Base-by-base conservation (phyloP, 1,140 invertebrate species). In the Nixonia krombeini region DNA sequence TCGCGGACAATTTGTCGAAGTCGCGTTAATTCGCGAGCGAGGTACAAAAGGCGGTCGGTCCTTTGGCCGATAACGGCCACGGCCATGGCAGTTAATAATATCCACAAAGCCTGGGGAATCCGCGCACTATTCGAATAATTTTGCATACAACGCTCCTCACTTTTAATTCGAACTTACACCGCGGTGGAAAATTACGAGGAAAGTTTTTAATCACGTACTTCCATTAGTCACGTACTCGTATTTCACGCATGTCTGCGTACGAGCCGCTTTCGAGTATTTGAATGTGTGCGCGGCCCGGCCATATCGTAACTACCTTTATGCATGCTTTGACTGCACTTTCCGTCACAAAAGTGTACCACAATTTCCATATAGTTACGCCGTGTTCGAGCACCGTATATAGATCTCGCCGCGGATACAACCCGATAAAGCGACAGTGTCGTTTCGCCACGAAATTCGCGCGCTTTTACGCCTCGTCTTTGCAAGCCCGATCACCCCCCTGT, bases 191-290 rank as follows among this genome's bases (percentile, higher is more conserved):
- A 78, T 79, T 75, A 77, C 73, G 69, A 71, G 65, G 47, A 74
- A 81, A 79, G 65, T 81, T 81, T 72, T 77, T 79, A 81, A 81
- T 76, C 75, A 73, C 73, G 72, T 77, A 76, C 73, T 66, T 72
- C 67, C 74, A 79, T 77, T 81, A 78, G 73, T 80, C 72, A 78
- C 74, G 73, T 74, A 64, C 70, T 67, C 50, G 46, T 59, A 74
- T 71, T 71, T 71, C 69, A 71, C 69, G 69, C 63, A 71, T 71
- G 62, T 66, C 58, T 71, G 58, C 69, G 58, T 71, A 66, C 59
- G 55, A 70, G 55, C 44, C 49, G 49, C 62, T 66, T 71, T 70
- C 66, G 59, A 71, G 53, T 66, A 66, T 71, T 64, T 41, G 58
- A 71, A 71, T 63, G 62, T 66, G 66, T 59, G 55, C 23, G 47